Percentiles rank a stretch among this genome's conserved stretches.
Conservation (phyloP, 1,140 invertebrate species). For the Calliphora vicina region DNA sequence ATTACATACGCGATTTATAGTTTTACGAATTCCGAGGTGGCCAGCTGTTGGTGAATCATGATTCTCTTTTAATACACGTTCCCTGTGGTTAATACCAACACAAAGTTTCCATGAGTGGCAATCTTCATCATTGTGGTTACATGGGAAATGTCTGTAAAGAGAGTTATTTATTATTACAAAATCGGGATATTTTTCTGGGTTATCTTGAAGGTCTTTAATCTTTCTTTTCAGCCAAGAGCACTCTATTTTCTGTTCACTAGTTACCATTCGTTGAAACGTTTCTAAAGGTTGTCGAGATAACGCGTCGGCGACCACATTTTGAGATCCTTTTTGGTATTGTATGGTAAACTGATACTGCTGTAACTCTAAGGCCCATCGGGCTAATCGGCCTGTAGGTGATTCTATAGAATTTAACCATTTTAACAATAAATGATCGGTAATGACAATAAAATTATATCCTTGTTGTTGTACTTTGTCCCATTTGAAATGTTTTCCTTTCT, state of each 20-base stretch:
- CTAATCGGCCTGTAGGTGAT: conserved; percentile 43
- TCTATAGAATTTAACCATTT: conserved; percentile 56
- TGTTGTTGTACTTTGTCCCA: conserved; percentile 45
- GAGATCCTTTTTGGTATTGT: neutral
- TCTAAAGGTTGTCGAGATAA: neutral
- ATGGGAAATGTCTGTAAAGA: neutral
- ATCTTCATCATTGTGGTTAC: neutral
- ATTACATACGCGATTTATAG: neutral
- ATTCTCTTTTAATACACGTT: neutral
- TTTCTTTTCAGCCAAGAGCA: neutral
- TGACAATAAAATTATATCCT: conserved; percentile 18
- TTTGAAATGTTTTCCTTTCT: conserved; percentile 41
- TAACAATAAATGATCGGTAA: conserved; percentile 44
- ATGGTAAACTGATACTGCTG: conserved; percentile 43
- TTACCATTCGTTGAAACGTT: neutral
- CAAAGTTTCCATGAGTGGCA: neutral
- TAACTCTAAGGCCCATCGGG: conserved; percentile 43
- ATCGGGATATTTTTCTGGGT: neutral
- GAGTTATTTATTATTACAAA: neutral
- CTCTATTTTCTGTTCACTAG: neutral
- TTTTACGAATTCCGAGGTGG: neutral
- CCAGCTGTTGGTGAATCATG: neutral
- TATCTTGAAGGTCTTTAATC: neutral
- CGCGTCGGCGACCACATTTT: neutral
- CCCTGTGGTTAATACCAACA: neutral